phyloP scores from a whole-genome alignment of 2,797 vertebrate species.

The Sebastes taczanowskii region DNA sequence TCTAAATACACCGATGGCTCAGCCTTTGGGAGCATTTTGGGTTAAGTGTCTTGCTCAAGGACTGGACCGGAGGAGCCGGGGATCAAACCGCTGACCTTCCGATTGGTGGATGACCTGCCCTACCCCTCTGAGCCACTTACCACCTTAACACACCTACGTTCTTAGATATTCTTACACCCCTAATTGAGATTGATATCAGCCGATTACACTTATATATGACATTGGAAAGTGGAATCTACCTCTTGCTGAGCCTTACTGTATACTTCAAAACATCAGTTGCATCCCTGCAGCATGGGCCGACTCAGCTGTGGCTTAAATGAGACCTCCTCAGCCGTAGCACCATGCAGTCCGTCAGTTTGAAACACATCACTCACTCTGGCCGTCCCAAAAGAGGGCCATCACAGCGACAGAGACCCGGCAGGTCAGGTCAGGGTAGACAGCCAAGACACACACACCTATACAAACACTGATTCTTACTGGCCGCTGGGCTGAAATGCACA shows the following conservation, averaged over 20 bases:
- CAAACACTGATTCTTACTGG: constrained; percentile 21
- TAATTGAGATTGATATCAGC: background rate
- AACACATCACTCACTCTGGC: constrained; percentile 21
- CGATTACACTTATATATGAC: background rate
- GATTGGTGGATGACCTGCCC: too few species aligned
- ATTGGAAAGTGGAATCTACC: background rate
- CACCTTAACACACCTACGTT: too few species aligned
- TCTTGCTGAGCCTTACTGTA: background rate
- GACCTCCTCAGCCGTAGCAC: background rate
- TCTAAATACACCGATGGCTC: background rate
- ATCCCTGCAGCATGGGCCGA: background rate
- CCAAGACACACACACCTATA: constrained; percentile 18
- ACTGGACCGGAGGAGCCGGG: background rate
- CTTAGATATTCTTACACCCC: too few species aligned
- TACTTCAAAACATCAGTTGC: background rate
- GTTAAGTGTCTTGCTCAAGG: too few species aligned
- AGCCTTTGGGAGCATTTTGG: too few species aligned
- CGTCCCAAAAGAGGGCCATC: constrained; percentile 1
- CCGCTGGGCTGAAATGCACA: constrained; percentile 45
- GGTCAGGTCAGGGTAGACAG: constrained; percentile 12
- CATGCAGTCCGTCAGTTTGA: constrained; percentile 10
- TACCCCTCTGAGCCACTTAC: too few species aligned
- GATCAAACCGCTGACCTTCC: too few species aligned
- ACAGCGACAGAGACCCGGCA: background rate
- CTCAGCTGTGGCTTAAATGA: constrained; percentile 1